phyloP scores from a whole-genome alignment of 2,113 vertebrate genomes.

The Cromileptes altivelis region DNA sequence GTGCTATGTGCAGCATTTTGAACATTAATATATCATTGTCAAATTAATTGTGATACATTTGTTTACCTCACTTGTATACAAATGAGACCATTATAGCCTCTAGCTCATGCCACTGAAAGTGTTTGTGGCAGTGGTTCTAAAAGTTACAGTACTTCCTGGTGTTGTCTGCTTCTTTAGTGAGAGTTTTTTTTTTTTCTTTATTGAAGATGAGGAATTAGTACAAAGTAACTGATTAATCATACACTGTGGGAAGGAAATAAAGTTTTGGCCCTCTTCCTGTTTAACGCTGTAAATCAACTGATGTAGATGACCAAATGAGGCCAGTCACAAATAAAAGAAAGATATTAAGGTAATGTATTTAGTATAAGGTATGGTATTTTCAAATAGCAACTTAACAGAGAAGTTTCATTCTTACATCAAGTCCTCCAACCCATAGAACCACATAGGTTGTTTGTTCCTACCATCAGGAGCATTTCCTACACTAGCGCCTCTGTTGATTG shows the following conservation, averaged over 20 bases:
- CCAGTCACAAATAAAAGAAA: no score
- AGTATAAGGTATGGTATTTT: neutral
- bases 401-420: no score
- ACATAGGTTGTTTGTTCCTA: no score
- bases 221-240: conserved; percentile 23
- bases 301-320: neutral
- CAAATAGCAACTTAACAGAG: neutral
- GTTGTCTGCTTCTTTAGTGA: conserved; percentile 2
- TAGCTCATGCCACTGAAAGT: conserved; percentile 26
- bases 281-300: neutral
- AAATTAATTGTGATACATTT: conserved; percentile 78
- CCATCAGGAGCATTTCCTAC: no score
- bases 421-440: no score
- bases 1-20: conserved; percentile 62
- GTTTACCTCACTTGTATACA: conserved; percentile 70
- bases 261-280: neutral
- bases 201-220: conserved; percentile 25
- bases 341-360: no score
- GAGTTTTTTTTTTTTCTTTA: neutral
- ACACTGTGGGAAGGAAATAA: neutral
- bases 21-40: conserved; percentile 73
- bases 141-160: conserved; percentile 39
- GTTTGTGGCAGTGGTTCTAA: conserved; percentile 18
- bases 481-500: no score
- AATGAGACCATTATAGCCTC: conserved; percentile 63